Base-by-base conservation (phyloP, 1,140 invertebrate species). In the Bombus consobrinus region DNA sequence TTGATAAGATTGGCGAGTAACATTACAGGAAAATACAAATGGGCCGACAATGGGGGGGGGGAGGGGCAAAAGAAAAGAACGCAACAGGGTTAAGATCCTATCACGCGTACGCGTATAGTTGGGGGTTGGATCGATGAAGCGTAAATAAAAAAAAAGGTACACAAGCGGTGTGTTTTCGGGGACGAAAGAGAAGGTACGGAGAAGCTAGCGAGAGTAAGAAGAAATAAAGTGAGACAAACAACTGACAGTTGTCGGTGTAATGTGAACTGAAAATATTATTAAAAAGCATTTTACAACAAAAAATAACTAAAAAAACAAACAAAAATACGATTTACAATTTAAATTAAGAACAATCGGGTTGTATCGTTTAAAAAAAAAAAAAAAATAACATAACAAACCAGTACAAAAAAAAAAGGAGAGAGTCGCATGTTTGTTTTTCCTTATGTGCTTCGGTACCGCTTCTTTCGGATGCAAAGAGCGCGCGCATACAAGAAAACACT, bases 271-370 rank as follows among this genome's bases (percentile, higher is more conserved):
- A 95, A 95, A 95, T 95, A 95, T 95, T 95, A 95, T 95, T 95
- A 94, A 95, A 95, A 95, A 95, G 95, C 95, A 95, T 95, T 95
- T 95, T 95, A 95, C 95, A 95, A 95, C 95, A 95, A 95, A 95
- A 94, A 95, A 95, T 95, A 94, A 95, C 94, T 94, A 94, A 95
- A 95, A 94, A 95, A 95, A 95, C 94, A 95, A 95, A 95, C 94
- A 95, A 95, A 95, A 95, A 95, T 95, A 95, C 93, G 94, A 95
- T 95, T 94, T 95, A 95, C 94, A 95, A 53, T 93, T 95, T 95
- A 95, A 95, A 95, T 95, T 95, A 95, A 95, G 95, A 95, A 95
- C 95, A 95, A 95, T 95, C 91, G 93, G 92, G 92, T 94, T 95
- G 91, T 94, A 94, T 95, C 89, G 92, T 94, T 92, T 94, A 94